These are phyloP conservation scores for Penaeus monodon DNA, from an alignment of 2,888 invertebrate species.

Conservation along the genomic window DNA sequence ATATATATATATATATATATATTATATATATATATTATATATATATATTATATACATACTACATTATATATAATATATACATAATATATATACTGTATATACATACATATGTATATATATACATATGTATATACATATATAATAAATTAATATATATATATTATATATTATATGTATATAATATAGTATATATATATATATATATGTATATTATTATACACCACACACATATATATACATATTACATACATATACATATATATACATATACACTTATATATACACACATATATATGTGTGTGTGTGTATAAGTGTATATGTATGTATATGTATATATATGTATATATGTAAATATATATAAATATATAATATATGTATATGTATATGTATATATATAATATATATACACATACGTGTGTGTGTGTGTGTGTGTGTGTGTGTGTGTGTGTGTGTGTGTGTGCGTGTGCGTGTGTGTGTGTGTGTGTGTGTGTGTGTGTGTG, in stretches of 20 bases:
- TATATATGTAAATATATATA: background rate
- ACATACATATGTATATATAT: no score
- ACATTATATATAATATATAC: no score
- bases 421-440: conserved; percentile 15
- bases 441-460: conserved; percentile 13
- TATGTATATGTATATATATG: background rate
- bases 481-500: conserved; percentile 9
- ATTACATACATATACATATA: background rate
- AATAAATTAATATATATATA: no score
- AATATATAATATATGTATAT: conserved; percentile 23
- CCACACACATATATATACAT: no score
- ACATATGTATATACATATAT: no score
- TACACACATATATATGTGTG: background rate
- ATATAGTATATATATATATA: no score
- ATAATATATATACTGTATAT: no score
- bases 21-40: no score
- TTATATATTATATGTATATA: no score
- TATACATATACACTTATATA: background rate
- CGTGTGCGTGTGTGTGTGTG: conserved; percentile 11
- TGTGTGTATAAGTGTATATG: background rate
- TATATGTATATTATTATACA: no score
- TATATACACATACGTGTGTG: conserved; percentile 30
- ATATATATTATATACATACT: no score
- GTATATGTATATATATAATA: conserved; percentile 30
- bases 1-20: no score